Conservation (phyloP, 2,888 invertebrate genomes). For the Spilarctia lutea region DNA sequence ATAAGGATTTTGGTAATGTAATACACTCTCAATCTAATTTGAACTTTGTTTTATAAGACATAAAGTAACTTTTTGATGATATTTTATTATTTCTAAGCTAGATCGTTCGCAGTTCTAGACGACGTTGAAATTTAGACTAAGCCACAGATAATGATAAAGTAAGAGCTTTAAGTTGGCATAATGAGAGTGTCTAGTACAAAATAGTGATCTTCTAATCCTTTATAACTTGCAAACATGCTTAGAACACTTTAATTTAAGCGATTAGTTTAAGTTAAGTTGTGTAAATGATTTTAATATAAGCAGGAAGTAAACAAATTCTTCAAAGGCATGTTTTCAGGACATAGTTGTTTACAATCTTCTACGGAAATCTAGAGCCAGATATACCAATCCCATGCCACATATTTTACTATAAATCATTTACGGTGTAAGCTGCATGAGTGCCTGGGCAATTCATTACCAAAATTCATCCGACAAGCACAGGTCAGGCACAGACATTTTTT, state of each 20-base stretch:
- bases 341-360: too few relatives aligned
- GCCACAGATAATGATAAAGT: constrained; percentile 50
- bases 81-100: constrained; percentile 25
- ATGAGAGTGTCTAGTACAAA: constrained; percentile 30
- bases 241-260: not conserved
- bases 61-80: constrained; percentile 26
- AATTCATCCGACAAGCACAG: too few relatives aligned
- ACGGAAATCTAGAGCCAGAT: too few relatives aligned
- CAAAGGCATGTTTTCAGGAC: not conserved
- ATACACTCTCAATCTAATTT: constrained; percentile 5
- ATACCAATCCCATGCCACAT: too few relatives aligned
- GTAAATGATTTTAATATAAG: not conserved
- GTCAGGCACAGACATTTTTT: too few relatives aligned
- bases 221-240: not conserved
- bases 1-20: constrained; percentile 41
- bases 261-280: not conserved
- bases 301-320: not conserved
- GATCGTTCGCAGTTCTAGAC: constrained; percentile 30
- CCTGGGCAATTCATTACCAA: too few relatives aligned
- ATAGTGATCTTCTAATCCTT: constrained; percentile 15
- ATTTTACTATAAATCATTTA: too few relatives aligned
- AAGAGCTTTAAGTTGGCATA: constrained; percentile 29
- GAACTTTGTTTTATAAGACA: not conserved
- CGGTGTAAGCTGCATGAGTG: too few relatives aligned
- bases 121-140: constrained; percentile 43